Evolutionary conservation across 2,797 vertebrate species (phyloP).

Genomic region (Sebastolobus alascanus): DNA sequence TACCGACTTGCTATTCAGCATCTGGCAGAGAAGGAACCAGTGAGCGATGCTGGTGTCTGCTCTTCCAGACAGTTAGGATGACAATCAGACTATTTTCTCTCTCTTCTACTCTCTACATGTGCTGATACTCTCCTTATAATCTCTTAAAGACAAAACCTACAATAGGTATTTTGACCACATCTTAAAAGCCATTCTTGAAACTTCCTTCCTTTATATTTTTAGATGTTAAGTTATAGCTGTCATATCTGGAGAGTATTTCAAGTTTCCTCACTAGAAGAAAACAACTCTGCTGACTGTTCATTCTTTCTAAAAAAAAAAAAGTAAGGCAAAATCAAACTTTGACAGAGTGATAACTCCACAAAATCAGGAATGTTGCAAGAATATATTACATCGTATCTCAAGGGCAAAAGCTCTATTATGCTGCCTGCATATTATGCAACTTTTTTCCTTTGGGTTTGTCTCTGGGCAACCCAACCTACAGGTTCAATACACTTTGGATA

Average conservation of each 20-base stretch:
- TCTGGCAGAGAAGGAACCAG: slow-evolving; percentile 82
- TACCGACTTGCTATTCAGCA: slow-evolving; percentile 83
- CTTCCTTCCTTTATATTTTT: background rate
- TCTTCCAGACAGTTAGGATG: slow-evolving; percentile 77
- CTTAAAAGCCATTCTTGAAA: background rate
- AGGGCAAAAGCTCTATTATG: background rate
- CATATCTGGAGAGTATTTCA: slow-evolving; percentile 8
- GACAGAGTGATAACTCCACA: background rate
- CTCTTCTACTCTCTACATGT: slow-evolving; percentile 24
- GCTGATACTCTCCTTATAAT: background rate
- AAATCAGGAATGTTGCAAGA: background rate
- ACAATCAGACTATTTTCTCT: slow-evolving; percentile 61
- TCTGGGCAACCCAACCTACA: slow-evolving; percentile 49
- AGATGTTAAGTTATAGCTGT: background rate
- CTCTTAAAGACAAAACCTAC: background rate
- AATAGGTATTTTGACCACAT: background rate
- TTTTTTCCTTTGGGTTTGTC: slow-evolving; percentile 28
- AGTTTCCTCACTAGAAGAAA: slow-evolving; percentile 38
- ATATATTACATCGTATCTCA: background rate
- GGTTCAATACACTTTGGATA: slow-evolving; percentile 34
- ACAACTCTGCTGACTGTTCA: slow-evolving; percentile 22
- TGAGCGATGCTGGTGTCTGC: slow-evolving; percentile 82
- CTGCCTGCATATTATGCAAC: slow-evolving; percentile 24
- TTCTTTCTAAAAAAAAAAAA: slow-evolving; percentile 3
- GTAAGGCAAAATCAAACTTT: slow-evolving; percentile 22